Evolutionary conservation across 2,888 invertebrate genomes (phyloP).

Genomic region (Acanthococcus lagerstroemiae): DNA sequence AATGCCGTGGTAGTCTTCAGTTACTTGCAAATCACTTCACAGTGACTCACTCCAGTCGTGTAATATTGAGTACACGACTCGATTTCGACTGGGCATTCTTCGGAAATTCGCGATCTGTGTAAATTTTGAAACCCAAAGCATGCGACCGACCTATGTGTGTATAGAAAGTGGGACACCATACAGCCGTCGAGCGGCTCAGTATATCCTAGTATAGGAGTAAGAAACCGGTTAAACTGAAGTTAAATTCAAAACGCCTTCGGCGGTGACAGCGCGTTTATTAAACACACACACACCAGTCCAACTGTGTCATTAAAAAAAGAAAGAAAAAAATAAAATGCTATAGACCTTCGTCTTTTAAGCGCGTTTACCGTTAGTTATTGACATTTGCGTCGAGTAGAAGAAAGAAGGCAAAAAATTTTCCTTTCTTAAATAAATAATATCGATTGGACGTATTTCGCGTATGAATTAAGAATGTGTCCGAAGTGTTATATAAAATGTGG

Average conservation of each 20-base stretch:
- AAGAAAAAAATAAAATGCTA: neutral
- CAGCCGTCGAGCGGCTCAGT: neutral
- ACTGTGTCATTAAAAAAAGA: neutral
- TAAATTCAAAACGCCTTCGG: slow-evolving; percentile 17
- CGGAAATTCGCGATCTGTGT: too few species aligned
- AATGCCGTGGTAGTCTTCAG: too few species aligned
- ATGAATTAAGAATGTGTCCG: too few species aligned
- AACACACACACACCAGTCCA: neutral
- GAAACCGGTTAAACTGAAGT: slow-evolving; percentile 21
- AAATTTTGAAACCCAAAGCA: neutral
- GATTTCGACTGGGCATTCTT: too few species aligned
- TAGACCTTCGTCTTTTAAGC: neutral
- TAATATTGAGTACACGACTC: too few species aligned
- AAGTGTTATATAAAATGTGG: too few species aligned
- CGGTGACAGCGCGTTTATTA: slow-evolving; percentile 25
- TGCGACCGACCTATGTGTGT: neutral
- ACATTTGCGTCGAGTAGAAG: neutral
- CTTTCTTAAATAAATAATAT: too few species aligned
- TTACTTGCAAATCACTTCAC: too few species aligned
- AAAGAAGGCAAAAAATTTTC: too few species aligned
- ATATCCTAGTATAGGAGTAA: slow-evolving; percentile 24
- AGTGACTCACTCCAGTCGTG: too few species aligned
- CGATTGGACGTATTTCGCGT: too few species aligned
- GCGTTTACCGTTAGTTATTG: slow-evolving; percentile 4
- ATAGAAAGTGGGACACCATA: neutral